These are phyloP conservation scores for Atrina japonica DNA, from an alignment of 2,888 invertebrate genomes.

Conservation along the genomic window DNA sequence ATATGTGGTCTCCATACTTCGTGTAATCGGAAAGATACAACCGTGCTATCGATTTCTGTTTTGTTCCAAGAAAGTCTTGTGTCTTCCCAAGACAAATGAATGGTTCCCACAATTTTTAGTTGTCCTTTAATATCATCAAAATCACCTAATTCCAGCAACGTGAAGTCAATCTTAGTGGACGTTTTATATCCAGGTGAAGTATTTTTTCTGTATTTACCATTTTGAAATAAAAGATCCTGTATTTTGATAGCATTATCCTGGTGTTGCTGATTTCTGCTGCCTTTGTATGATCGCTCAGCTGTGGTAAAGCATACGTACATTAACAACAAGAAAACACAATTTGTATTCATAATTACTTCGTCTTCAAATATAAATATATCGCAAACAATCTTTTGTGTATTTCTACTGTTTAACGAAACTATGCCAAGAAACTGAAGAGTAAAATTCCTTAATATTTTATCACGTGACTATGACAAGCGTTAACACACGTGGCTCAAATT, in stretches of 20 bases:
- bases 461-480: too few relatives aligned
- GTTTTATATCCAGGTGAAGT: neutral
- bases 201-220: slow-evolving; percentile 17
- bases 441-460: too few relatives aligned
- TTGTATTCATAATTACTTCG: too few relatives aligned
- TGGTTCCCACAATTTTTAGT: slow-evolving; percentile 10
- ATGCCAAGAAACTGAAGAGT: too few relatives aligned
- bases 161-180: neutral
- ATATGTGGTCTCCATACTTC: slow-evolving; percentile 19
- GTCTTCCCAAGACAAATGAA: slow-evolving; percentile 7
- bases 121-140: slow-evolving; percentile 17
- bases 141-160: neutral
- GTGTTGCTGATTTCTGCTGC: too few relatives aligned
- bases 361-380: too few relatives aligned
- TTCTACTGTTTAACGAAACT: too few relatives aligned
- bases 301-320: too few relatives aligned
- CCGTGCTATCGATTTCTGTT: neutral
- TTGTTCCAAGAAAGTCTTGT: slow-evolving; percentile 10
- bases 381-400: too few relatives aligned
- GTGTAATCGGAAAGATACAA: neutral
- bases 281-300: too few relatives aligned
- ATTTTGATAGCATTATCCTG: neutral
- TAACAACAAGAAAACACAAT: too few relatives aligned
- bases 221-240: slow-evolving; percentile 5
- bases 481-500: too few relatives aligned